Percentiles rank a stretch among this genome's conserved stretches.
Conservation (phyloP, 2,888 invertebrate genomes). For the Tetramorium bicarinatum region DNA sequence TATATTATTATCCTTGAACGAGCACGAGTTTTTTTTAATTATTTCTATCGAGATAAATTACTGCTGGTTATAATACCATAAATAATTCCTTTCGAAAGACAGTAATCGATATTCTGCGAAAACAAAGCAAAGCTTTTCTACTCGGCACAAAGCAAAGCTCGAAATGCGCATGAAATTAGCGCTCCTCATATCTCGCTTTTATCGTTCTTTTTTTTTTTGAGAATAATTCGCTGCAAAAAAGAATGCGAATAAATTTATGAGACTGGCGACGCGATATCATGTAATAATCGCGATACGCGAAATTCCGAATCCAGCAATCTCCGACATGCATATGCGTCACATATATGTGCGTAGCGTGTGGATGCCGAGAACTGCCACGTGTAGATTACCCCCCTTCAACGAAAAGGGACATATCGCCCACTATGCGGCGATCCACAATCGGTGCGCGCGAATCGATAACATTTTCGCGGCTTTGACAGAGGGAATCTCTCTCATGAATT, state of each 20-base stretch:
- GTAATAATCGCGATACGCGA: conserved; percentile 33
- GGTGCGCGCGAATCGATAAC: conserved; percentile 38
- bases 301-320: conserved; percentile 14
- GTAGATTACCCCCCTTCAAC: neutral
- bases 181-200: neutral
- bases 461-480: conserved; percentile 38
- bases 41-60: neutral
- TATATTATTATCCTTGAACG: neutral
- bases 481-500: conserved; percentile 9
- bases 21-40: neutral
- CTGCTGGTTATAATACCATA: too few relatives aligned
- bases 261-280: neutral
- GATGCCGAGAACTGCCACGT: neutral
- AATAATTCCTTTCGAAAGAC: too few relatives aligned
- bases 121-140: neutral
- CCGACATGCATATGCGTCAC: too few relatives aligned
- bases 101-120: neutral
- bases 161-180: neutral
- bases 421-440: conserved; percentile 20
- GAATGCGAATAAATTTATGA: neutral
- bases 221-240: neutral
- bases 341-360: neutral
- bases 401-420: conserved; percentile 3
- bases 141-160: neutral
- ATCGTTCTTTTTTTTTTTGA: neutral